Conservation (phyloP, 1,140 invertebrate genomes). For the Melitaea cinxia region DNA sequence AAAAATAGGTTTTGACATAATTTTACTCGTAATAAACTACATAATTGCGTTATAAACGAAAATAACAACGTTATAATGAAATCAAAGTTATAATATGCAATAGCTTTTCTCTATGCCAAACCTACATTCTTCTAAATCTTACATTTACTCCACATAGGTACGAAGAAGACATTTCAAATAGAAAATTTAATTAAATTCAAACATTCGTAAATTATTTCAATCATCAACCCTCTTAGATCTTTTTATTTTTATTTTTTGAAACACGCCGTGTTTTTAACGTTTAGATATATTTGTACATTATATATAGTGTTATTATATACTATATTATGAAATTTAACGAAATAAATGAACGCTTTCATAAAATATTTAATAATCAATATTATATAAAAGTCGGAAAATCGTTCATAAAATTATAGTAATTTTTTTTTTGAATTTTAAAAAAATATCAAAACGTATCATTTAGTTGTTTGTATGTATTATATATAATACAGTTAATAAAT, state of each 20-base stretch:
- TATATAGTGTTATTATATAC: too few relatives aligned
- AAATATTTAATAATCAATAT: too few relatives aligned
- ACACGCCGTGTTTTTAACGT: conserved; percentile 24
- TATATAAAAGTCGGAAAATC: too few relatives aligned
- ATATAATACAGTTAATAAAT: too few relatives aligned
- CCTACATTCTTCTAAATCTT: conserved; percentile 27
- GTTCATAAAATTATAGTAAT: too few relatives aligned
- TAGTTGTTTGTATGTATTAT: too few relatives aligned
- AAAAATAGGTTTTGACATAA: too few relatives aligned
- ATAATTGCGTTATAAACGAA: background rate
- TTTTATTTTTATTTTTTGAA: conserved; percentile 12
- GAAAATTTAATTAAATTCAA: conserved; percentile 34
- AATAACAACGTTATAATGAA: background rate
- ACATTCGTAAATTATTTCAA: conserved; percentile 50
- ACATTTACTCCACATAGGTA: conserved; percentile 19
- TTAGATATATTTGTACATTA: background rate
- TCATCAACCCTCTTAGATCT: conserved; percentile 24
- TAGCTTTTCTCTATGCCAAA: conserved; percentile 19
- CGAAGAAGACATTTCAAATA: conserved; percentile 3
- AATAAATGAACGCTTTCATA: too few relatives aligned
- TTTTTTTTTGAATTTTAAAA: too few relatives aligned
- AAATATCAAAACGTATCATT: too few relatives aligned
- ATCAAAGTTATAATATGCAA: conserved; percentile 24
- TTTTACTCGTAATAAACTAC: too few relatives aligned
- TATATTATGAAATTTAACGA: too few relatives aligned